Conservation (phyloP, 2,797 vertebrate species). For the Rhinichthys osculus region DNA sequence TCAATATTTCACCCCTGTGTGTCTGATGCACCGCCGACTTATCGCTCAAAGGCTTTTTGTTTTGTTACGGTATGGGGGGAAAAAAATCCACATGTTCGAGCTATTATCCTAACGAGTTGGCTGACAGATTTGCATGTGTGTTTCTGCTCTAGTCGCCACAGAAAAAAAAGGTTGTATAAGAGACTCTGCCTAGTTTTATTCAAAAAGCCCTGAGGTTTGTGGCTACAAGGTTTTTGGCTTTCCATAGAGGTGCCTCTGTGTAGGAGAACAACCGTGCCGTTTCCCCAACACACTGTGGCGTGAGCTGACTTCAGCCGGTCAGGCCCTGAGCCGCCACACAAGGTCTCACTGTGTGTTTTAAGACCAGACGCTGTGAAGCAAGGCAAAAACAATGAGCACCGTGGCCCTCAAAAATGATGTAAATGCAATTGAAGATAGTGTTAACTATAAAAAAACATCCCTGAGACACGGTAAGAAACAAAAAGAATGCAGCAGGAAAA, state of each 20-base stretch:
- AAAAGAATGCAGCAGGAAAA: background rate
- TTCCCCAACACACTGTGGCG: conserved; percentile 1
- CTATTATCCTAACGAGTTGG: conserved; percentile 50
- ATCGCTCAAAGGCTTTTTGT: conserved; percentile 15
- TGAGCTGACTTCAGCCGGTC: background rate
- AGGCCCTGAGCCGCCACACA: conserved; percentile 15
- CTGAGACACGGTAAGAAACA: background rate
- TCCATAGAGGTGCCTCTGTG: conserved; percentile 52
- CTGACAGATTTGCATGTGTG: conserved; percentile 54
- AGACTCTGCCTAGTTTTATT: conserved; percentile 43
- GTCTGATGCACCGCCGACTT: background rate
- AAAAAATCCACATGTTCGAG: conserved; percentile 31
- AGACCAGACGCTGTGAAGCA: background rate
- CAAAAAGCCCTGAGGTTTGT: conserved; percentile 52
- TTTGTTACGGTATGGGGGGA: background rate
- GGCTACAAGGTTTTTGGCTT: conserved; percentile 4
- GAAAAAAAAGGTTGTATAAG: conserved; percentile 38
- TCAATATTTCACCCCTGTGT: background rate
- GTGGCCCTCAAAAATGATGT: background rate
- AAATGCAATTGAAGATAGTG: background rate
- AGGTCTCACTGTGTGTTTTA: conserved; percentile 46
- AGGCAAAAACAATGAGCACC: conserved; percentile 21
- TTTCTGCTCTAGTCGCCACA: conserved; percentile 40
- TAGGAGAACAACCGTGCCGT: conserved; percentile 40
- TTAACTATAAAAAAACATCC: no score